phyloP scores from a whole-genome alignment of 1,140 invertebrate genomes.

The Hylaeus volcanicus region DNA sequence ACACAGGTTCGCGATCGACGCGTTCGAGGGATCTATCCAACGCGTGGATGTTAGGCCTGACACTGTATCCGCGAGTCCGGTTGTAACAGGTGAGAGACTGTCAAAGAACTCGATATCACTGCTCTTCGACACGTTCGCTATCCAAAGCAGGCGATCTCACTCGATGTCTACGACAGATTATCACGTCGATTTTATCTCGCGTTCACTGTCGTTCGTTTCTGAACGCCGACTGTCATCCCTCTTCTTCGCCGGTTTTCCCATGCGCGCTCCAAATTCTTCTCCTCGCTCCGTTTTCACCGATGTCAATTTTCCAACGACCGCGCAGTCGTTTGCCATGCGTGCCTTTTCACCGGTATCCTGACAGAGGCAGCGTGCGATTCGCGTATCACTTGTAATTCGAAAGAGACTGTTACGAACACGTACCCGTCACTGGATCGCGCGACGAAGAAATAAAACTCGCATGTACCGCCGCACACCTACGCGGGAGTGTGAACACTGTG shows the following conservation, averaged over 20 bases:
- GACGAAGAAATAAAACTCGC: conserved; percentile 31
- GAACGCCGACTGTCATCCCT: conserved; percentile 4
- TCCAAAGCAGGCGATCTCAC: not conserved
- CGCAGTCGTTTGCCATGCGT: not conserved
- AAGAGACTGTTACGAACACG: conserved; percentile 13
- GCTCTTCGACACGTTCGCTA: not conserved
- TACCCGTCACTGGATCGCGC: conserved; percentile 21
- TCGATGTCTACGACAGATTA: not conserved
- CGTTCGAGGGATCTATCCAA: conserved; percentile 18
- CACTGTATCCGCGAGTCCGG: not conserved
- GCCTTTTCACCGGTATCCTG: not conserved
- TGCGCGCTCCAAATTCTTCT: not conserved
- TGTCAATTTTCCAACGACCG: not conserved
- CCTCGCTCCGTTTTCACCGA: not conserved
- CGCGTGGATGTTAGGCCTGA: not conserved
- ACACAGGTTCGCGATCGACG: conserved; percentile 13
- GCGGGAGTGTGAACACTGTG: conserved; percentile 64
- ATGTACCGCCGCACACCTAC: conserved; percentile 57
- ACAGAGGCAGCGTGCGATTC: conserved; percentile 5
- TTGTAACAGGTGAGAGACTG: conserved; percentile 42
- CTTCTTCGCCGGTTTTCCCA: not conserved
- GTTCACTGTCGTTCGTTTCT: not conserved
- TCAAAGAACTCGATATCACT: conserved; percentile 14
- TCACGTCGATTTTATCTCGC: not conserved
- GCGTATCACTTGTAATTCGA: conserved; percentile 10